Evolutionary conservation across 2,113 vertebrate genomes (phyloP).

Genomic region (Ophthalmolycus amberensis): DNA sequence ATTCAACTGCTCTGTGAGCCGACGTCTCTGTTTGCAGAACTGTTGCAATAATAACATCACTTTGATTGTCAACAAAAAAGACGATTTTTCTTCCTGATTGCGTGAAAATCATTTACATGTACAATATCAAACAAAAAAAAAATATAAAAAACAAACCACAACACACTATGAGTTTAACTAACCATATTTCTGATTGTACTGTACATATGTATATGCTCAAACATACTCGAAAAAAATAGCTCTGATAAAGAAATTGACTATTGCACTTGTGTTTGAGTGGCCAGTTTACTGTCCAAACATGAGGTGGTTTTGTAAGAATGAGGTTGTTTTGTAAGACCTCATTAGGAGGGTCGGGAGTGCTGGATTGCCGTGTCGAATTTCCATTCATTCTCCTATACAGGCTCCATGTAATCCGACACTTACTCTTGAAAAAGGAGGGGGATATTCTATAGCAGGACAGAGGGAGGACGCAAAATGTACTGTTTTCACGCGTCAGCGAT

Average conservation of each 20-base stretch:
- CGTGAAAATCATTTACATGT: not conserved
- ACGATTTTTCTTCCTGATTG: not conserved
- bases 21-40: not conserved
- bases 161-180: not conserved
- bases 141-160: not conserved
- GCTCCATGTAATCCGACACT: constrained; percentile 9
- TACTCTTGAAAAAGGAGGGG: not conserved
- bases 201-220: not conserved
- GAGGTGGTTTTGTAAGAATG: not conserved
- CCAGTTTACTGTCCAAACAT: not conserved
- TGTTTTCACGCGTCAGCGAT: not conserved
- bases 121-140: not conserved
- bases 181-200: not conserved
- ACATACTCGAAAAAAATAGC: not conserved
- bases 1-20: not conserved
- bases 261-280: not conserved
- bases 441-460: constrained; percentile 6
- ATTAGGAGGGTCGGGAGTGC: not conserved
- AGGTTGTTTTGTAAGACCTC: not conserved
- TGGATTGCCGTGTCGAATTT: constrained; percentile 7
- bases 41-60: not conserved
- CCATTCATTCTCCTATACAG: not conserved
- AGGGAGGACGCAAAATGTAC: not conserved
- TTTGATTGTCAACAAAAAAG: not conserved
- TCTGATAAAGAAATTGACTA: not conserved